Percentiles rank a stretch among this genome's conserved stretches.
Evolutionary conservation across 92 coral and sea anemone genomes (phyloP).

Genomic region (Palythoa grandiflora): DNA sequence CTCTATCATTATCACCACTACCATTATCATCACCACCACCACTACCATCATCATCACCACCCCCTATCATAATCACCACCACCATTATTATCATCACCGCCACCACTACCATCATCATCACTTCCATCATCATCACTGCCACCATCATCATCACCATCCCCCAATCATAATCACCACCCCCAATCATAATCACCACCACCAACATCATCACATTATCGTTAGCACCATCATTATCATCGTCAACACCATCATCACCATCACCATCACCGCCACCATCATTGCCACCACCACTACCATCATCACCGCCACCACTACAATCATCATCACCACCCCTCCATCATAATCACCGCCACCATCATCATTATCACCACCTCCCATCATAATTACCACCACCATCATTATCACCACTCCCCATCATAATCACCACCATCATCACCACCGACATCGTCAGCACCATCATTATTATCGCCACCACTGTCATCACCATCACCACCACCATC

Average conservation of each 20-base stretch:
- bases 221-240: not conserved
- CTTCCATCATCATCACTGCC: not conserved
- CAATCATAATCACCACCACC: not conserved
- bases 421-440: not conserved
- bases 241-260: no score
- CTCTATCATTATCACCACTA: not conserved
- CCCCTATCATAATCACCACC: not conserved
- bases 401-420: not conserved
- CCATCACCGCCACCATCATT: not conserved
- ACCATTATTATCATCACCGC: constrained; percentile 20
- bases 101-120: not conserved
- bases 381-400: not conserved
- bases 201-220: not conserved
- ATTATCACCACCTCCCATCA: not conserved
- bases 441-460: constrained; percentile 36
- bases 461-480: not conserved
- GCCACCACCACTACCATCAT: not conserved
- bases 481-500: not conserved
- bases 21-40: not conserved
- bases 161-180: not conserved
- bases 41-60: not conserved
- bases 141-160: not conserved
- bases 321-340: not conserved
- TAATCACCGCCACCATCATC: not conserved
- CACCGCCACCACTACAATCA: not conserved